Evolutionary conservation across 2,113 vertebrate genomes (phyloP).

Genomic region (Sinosuthora webbiana): DNA sequence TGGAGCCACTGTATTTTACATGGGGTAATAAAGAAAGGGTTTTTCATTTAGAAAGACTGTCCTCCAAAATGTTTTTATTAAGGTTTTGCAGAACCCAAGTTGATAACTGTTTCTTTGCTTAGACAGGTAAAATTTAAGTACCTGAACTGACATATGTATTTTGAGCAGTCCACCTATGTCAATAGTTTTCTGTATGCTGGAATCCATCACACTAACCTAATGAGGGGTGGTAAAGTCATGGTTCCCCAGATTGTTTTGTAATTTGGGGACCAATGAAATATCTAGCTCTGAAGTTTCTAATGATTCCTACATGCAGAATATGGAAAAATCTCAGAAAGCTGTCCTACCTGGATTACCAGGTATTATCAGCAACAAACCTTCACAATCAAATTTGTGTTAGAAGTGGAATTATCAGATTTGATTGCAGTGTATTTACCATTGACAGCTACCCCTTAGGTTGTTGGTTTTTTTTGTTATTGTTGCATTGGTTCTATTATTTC

Average conservation of each 20-base stretch:
- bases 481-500: background rate
- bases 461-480: background rate
- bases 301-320: background rate
- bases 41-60: background rate
- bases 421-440: background rate
- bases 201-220: background rate
- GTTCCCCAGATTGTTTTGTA: background rate
- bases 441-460: background rate
- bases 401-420: background rate
- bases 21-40: rapidly evolving
- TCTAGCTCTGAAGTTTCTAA: background rate
- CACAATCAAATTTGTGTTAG: background rate
- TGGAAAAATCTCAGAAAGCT: background rate
- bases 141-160: background rate
- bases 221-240: background rate
- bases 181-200: background rate
- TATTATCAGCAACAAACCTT: background rate
- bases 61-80: background rate
- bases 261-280: background rate
- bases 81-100: background rate
- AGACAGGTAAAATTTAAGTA: background rate
- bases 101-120: background rate
- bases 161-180: background rate
- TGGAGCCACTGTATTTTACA: background rate
- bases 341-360: background rate